Conservation (phyloP, 2,797 vertebrate species). For the Ctenopoma kingsleyae region DNA sequence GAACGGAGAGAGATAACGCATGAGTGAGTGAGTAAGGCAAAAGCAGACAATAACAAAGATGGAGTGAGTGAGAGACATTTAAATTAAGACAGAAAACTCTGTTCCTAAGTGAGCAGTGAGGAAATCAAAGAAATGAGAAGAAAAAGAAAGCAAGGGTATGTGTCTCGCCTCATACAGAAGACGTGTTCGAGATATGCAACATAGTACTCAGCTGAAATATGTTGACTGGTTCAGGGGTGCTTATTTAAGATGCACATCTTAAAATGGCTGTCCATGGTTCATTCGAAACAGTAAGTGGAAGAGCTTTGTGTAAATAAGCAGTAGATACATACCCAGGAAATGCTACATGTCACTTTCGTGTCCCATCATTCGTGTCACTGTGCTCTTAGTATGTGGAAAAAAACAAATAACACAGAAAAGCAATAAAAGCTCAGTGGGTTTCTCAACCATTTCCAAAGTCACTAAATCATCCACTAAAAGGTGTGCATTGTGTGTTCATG, state of each 20-base stretch:
- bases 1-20: constrained; percentile 9
- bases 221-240: background rate
- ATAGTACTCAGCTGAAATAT: background rate
- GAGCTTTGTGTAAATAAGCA: background rate
- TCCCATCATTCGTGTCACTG: constrained; percentile 17
- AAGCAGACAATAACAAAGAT: constrained; percentile 51
- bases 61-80: constrained; percentile 49
- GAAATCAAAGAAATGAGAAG: constrained; percentile 40
- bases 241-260: background rate
- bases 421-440: constrained; percentile 48
- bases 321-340: background rate
- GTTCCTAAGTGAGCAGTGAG: constrained; percentile 45
- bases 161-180: constrained; percentile 7
- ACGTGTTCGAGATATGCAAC: background rate
- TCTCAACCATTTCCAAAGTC: constrained; percentile 40
- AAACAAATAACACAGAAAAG: constrained; percentile 28
- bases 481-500: constrained; percentile 22
- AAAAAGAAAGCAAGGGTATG: constrained; percentile 9
- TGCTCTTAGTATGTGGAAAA: constrained; percentile 2
- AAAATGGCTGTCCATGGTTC: background rate
- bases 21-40: constrained; percentile 11
- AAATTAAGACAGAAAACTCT: constrained; percentile 66
- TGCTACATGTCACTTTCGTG: background rate
- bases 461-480: constrained; percentile 53
- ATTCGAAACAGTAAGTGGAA: background rate